Evolutionary conservation across 2,113 vertebrate species (phyloP).

Genomic region (Sander vitreus): DNA sequence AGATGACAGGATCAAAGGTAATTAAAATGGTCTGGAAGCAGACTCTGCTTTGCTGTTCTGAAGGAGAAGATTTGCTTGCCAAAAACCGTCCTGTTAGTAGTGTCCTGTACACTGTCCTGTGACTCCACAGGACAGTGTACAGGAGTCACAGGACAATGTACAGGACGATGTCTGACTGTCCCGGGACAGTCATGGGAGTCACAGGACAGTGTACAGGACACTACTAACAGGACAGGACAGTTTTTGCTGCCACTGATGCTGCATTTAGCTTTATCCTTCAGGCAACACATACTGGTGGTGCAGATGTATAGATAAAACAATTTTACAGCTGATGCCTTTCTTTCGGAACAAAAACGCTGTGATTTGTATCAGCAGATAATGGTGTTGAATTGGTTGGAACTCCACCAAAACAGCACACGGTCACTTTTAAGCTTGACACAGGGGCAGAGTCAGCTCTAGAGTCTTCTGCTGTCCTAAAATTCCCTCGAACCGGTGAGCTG

Average conservation of each 20-base stretch:
- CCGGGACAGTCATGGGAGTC: too few relatives aligned
- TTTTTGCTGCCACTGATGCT: too few relatives aligned
- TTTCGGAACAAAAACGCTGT: neutral
- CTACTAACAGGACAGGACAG: too few relatives aligned
- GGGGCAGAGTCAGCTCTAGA: slow-evolving; percentile 19
- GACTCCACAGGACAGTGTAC: too few relatives aligned
- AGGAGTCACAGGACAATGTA: too few relatives aligned
- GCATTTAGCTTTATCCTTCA: neutral
- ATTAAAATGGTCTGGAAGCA: neutral
- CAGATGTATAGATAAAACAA: neutral
- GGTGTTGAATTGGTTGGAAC: slow-evolving; percentile 4
- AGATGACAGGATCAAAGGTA: slow-evolving; percentile 44
- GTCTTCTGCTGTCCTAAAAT: slow-evolving; percentile 25
- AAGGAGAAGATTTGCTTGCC: neutral
- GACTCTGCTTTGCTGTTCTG: neutral
- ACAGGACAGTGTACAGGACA: too few relatives aligned
- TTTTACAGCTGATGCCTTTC: neutral
- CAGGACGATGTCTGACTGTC: too few relatives aligned
- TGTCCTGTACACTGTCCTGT: too few relatives aligned
- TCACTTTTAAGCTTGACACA: slow-evolving; percentile 18
- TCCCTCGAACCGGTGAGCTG: slow-evolving; percentile 59
- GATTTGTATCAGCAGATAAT: slow-evolving; percentile 55
- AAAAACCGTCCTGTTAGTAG: too few relatives aligned
- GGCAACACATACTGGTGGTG: neutral
- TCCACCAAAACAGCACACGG: slow-evolving; percentile 49